Evolutionary conservation across 2,797 vertebrate species (phyloP).

Genomic region (Poecilia wingei): DNA sequence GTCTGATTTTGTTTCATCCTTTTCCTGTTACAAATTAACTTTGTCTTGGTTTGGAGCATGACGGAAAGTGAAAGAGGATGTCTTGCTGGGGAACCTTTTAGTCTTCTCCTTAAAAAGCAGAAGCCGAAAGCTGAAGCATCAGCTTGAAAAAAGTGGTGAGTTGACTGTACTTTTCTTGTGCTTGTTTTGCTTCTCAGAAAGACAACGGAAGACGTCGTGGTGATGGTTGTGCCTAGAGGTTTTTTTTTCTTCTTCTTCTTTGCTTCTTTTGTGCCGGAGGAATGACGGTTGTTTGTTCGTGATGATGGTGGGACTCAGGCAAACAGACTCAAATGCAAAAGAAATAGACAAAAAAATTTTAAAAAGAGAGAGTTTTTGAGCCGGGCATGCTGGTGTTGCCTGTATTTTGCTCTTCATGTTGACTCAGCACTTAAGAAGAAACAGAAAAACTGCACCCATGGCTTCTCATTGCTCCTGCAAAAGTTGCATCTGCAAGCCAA

Average conservation of each 20-base stretch:
- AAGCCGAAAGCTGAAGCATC: conserved; percentile 60
- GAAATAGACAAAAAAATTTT: conserved; percentile 4
- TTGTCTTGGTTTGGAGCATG: conserved; percentile 40
- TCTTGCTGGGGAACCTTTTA: conserved; percentile 41
- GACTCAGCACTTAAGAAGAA: conserved; percentile 46
- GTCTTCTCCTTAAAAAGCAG: conserved; percentile 57
- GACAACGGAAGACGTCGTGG: conserved; percentile 24
- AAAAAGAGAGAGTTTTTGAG: not conserved
- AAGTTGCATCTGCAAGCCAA: conserved; percentile 6
- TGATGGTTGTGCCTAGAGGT: conserved; percentile 25
- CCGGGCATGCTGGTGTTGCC: not conserved
- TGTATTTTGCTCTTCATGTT: conserved; percentile 28
- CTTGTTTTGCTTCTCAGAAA: conserved; percentile 21
- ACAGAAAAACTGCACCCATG: not conserved
- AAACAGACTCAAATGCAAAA: conserved; percentile 13
- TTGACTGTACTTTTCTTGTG: conserved; percentile 29
- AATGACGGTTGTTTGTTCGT: not conserved
- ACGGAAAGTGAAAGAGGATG: conserved; percentile 72
- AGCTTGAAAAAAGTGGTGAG: conserved; percentile 54
- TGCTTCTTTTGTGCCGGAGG: conserved; percentile 24
- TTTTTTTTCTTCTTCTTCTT: conserved; percentile 17
- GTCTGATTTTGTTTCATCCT: conserved; percentile 5
- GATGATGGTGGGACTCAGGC: not conserved
- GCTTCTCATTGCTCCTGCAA: conserved; percentile 4
- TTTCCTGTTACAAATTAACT: conserved; percentile 11